These are phyloP conservation scores for Clusia tigrina DNA, from an alignment of 2,888 invertebrate species.

Conservation along the genomic window DNA sequence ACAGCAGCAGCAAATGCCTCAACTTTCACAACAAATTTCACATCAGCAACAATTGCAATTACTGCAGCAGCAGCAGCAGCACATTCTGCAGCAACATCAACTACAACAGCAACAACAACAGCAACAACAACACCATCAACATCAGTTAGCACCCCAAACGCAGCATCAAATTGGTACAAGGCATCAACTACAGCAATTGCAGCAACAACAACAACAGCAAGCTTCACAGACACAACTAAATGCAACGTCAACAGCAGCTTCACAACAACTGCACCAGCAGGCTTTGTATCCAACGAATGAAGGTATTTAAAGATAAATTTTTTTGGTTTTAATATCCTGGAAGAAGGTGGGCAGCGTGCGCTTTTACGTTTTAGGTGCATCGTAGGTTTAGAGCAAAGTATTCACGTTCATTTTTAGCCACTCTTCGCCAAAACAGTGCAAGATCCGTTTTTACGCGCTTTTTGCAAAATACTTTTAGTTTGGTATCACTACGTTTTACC, in stretches of 20 bases:
- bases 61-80: constrained; percentile 38
- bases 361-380: too few species aligned
- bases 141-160: background rate
- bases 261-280: constrained; percentile 27
- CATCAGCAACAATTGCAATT: constrained; percentile 34
- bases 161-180: constrained; percentile 9
- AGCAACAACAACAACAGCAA: constrained; percentile 31
- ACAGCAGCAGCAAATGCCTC: constrained; percentile 13
- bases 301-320: constrained; percentile 5
- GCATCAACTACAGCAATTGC: constrained; percentile 24
- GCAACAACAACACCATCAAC: constrained; percentile 26
- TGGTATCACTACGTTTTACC: too few species aligned
- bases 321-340: too few species aligned
- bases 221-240: constrained; percentile 36
- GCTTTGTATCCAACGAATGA: constrained; percentile 38
- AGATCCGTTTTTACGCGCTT: too few species aligned
- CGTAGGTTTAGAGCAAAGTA: too few species aligned
- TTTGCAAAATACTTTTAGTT: too few species aligned
- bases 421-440: too few species aligned
- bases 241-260: constrained; percentile 26
- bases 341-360: too few species aligned
- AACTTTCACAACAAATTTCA: constrained; percentile 24
- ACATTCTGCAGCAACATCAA: constrained; percentile 30
- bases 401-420: too few species aligned
- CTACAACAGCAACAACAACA: constrained; percentile 24